Percentiles rank a stretch among this genome's conserved stretches.
Conservation (phyloP, 2,888 invertebrate species). For the Noctua fimbriata region DNA sequence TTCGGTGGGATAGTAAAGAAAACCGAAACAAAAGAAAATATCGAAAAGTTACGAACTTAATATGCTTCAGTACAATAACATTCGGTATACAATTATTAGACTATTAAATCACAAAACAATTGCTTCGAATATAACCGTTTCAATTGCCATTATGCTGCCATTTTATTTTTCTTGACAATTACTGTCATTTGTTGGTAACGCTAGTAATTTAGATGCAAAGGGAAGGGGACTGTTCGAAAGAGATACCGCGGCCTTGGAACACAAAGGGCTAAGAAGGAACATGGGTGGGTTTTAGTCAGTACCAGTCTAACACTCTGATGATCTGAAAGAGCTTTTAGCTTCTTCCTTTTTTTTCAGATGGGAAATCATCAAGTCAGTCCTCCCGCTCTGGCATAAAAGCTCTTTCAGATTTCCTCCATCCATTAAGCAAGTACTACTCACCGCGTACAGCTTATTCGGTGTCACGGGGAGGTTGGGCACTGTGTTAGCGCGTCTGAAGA, state of each 20-base stretch:
- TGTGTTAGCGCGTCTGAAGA: slow-evolving; percentile 80
- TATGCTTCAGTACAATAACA: not conserved
- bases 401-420: not conserved
- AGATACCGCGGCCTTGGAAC: too few relatives aligned
- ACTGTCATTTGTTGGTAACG: not conserved
- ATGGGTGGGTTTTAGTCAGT: too few relatives aligned
- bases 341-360: too few relatives aligned
- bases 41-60: rapidly evolving
- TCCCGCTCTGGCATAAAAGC: not conserved
- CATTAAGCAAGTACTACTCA: slow-evolving; percentile 63
- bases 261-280: too few relatives aligned
- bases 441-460: slow-evolving; percentile 71
- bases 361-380: too few relatives aligned
- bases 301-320: too few relatives aligned
- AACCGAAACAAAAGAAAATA: not conserved
- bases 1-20: not conserved
- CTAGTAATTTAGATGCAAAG: slow-evolving; percentile 7
- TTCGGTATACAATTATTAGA: slow-evolving; percentile 2
- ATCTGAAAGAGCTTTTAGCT: too few relatives aligned
- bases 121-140: not conserved
- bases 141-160: not conserved
- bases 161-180: not conserved
- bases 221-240: not conserved
- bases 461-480: slow-evolving; percentile 74
- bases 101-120: slow-evolving; percentile 16